These are phyloP conservation scores for Melanchra persicariae DNA, from an alignment of 2,888 invertebrate species.

Conservation along the genomic window DNA sequence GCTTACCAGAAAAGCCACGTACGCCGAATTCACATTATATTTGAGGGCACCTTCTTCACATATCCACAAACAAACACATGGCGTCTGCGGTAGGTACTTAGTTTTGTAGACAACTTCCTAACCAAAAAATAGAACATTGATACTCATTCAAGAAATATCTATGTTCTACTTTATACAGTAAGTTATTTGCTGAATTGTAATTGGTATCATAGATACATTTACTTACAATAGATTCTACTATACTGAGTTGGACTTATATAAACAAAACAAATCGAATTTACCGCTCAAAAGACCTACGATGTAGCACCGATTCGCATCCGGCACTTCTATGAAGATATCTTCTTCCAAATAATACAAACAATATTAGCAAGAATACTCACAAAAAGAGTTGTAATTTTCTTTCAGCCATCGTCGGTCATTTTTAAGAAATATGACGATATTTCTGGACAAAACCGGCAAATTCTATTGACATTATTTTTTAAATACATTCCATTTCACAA, in stretches of 20 bases:
- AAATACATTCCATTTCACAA: conserved; percentile 34
- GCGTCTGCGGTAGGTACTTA: not conserved
- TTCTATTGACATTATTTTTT: conserved; percentile 56
- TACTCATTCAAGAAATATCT: too few species aligned
- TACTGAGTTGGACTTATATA: not conserved
- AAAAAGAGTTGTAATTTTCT: conserved; percentile 43
- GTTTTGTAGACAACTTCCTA: not conserved
- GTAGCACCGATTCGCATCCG: conserved; percentile 14
- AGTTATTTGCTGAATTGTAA: not conserved
- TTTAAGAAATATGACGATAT: conserved; percentile 31
- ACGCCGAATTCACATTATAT: not conserved
- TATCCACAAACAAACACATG: not conserved
- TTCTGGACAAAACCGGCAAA: conserved; percentile 60
- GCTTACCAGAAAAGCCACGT: not conserved
- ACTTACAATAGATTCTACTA: not conserved
- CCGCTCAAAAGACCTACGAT: conserved; percentile 39
- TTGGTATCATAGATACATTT: conserved; percentile 1
- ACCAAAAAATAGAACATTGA: not conserved
- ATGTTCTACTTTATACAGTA: too few species aligned
- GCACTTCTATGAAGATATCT: conserved; percentile 8
- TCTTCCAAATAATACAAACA: not conserved
- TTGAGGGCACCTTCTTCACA: not conserved
- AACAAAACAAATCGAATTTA: conserved; percentile 39
- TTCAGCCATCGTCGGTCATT: conserved; percentile 71
- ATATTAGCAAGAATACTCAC: conserved; percentile 48